Conservation (phyloP, 2,113 vertebrate species). For the Phyllostomus discolor region DNA sequence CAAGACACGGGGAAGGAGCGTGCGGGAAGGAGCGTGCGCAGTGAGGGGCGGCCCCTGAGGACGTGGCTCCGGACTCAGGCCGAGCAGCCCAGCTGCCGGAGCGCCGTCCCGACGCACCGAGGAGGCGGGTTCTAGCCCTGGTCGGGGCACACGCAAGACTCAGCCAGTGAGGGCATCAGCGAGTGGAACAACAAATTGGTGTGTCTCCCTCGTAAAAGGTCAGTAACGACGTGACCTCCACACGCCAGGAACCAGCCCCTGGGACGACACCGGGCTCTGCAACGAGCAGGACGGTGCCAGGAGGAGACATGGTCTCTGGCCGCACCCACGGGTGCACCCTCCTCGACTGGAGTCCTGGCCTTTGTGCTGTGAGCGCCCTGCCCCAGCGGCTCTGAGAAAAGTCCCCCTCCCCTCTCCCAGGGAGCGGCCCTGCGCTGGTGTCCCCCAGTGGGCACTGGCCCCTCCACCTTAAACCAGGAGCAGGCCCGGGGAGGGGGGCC, state of each 20-base stretch:
- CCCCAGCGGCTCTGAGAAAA: too few species aligned
- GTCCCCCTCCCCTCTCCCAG: background rate
- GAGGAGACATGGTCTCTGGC: background rate
- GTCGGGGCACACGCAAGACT: too few species aligned
- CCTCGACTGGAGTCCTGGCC: background rate
- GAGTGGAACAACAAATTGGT: too few species aligned
- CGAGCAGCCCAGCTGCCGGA: background rate
- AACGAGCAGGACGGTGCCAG: background rate
- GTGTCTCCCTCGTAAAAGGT: too few species aligned
- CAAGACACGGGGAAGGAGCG: background rate
- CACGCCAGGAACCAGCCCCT: background rate
- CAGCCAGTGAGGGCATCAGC: too few species aligned
- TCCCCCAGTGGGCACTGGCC: background rate
- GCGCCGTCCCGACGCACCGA: too few species aligned
- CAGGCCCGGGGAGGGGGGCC: background rate
- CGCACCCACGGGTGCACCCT: background rate
- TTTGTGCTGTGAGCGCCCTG: rapidly evolving
- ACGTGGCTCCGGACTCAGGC: background rate
- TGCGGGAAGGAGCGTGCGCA: background rate
- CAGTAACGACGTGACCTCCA: background rate
- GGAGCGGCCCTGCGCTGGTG: background rate
- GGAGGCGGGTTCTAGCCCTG: too few species aligned
- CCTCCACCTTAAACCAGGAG: background rate
- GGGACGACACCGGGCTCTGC: background rate
- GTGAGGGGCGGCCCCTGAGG: background rate